phyloP scores from a whole-genome alignment of 2,797 vertebrate genomes.

The Pterois miles region DNA sequence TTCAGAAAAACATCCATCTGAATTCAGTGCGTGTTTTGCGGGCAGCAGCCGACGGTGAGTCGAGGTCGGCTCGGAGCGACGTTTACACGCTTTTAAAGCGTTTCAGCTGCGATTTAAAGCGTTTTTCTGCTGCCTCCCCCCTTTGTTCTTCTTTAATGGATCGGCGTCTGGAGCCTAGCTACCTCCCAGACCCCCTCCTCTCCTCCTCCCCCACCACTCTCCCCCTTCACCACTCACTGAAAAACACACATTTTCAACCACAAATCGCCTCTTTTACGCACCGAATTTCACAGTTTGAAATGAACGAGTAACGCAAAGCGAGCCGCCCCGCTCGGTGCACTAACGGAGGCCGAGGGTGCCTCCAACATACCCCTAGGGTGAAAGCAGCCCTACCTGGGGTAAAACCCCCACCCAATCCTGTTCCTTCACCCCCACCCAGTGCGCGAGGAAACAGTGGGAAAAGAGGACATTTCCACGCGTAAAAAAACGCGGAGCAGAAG shows the following conservation, averaged over 20 bases:
- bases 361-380: not conserved
- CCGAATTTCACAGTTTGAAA: not conserved
- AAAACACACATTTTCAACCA: conserved; percentile 22
- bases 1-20: not conserved
- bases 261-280: conserved; percentile 15
- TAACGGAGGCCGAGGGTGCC: not conserved
- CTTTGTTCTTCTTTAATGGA: conserved; percentile 78
- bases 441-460: not conserved
- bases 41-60: not conserved
- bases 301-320: not conserved
- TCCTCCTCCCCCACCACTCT: conserved; percentile 10
- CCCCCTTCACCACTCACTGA: conserved; percentile 8
- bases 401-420: conserved; percentile 7
- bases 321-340: not conserved
- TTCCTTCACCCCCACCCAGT: not conserved
- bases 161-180: conserved; percentile 67
- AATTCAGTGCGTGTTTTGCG: not conserved
- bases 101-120: not conserved
- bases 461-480: conserved; percentile 14
- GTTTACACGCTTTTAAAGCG: not conserved
- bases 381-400: conserved; percentile 36
- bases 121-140: conserved; percentile 43
- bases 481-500: not conserved
- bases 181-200: conserved; percentile 37
- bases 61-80: not conserved